Conservation (phyloP, 2,113 vertebrate species). For the Chaetodon auriga region DNA sequence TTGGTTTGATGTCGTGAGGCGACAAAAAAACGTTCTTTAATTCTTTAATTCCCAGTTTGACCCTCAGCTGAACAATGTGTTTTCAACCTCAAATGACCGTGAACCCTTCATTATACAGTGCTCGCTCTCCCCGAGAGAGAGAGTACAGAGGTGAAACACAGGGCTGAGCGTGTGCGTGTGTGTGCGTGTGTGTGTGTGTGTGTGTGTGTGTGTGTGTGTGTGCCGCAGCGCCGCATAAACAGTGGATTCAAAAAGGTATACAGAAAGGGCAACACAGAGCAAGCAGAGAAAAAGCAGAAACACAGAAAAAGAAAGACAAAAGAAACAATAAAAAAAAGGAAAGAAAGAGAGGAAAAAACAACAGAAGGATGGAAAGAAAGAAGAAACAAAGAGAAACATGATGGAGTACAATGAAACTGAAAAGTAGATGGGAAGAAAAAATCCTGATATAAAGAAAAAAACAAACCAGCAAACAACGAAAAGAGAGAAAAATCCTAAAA, state of each 20-base stretch:
- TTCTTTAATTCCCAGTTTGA: conserved; percentile 62
- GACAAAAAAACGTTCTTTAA: conserved; percentile 37
- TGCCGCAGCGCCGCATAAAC: neutral
- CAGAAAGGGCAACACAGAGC: neutral
- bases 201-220: neutral
- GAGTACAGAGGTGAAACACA: conserved; percentile 22
- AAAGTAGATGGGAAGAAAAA: neutral
- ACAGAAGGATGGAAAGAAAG: neutral
- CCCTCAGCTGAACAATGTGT: conserved; percentile 58
- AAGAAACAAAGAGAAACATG: neutral
- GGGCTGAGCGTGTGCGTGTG: neutral
- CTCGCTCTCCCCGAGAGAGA: conserved; percentile 7
- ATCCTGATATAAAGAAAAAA: no score
- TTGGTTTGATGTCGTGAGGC: conserved; percentile 34
- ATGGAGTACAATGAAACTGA: neutral
- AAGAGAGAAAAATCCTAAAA: no score
- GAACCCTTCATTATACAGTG: conserved; percentile 33
- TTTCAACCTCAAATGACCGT: conserved; percentile 42
- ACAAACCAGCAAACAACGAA: no score
- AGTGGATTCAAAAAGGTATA: neutral
- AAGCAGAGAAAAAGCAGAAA: neutral
- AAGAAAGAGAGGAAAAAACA: neutral
- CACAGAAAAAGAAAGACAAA: neutral
- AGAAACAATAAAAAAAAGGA: neutral
- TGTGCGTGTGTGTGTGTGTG: neutral